Percentiles rank a stretch among this genome's conserved stretches.
phyloP scores from a whole-genome alignment of 2,113 vertebrate species.

The Vulpes vulpes region DNA sequence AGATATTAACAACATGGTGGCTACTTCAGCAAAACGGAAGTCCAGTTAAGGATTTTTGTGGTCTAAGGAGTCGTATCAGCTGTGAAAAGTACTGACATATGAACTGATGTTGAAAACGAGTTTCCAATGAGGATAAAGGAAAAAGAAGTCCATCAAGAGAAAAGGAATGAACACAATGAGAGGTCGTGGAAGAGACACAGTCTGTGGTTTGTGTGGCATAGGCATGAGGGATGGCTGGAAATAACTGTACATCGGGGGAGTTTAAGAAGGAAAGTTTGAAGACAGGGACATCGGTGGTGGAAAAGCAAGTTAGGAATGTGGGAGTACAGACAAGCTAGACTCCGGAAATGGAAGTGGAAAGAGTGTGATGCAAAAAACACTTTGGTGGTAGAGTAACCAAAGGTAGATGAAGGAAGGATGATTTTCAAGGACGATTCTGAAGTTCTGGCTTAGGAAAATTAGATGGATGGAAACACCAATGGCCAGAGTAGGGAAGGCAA shows the following conservation, averaged over 20 bases:
- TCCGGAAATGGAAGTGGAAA: too few relatives aligned
- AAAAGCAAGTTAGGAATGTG: not conserved
- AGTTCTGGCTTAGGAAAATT: not conserved
- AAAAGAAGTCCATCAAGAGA: not conserved
- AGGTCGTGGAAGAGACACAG: accelerated
- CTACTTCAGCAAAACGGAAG: not conserved
- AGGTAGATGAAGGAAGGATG: too few relatives aligned
- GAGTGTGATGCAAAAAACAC: not conserved
- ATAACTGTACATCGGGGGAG: too few relatives aligned
- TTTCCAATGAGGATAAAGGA: not conserved
- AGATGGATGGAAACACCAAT: not conserved
- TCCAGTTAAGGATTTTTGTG: too few relatives aligned
- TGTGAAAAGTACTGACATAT: not conserved
- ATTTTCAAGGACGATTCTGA: not conserved
- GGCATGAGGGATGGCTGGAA: too few relatives aligned
- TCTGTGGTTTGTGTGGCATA: not conserved
- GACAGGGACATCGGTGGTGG: not conserved
- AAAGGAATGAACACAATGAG: not conserved
- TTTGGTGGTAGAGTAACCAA: not conserved
- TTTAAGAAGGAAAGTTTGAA: not conserved
- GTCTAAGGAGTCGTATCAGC: not conserved
- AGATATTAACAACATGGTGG: not conserved
- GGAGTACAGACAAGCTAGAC: not conserved
- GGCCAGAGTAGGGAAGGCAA: not conserved
- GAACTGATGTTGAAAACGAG: not conserved